Conservation (phyloP, 2,888 invertebrate genomes). For the Tubiluchus corallicola region DNA sequence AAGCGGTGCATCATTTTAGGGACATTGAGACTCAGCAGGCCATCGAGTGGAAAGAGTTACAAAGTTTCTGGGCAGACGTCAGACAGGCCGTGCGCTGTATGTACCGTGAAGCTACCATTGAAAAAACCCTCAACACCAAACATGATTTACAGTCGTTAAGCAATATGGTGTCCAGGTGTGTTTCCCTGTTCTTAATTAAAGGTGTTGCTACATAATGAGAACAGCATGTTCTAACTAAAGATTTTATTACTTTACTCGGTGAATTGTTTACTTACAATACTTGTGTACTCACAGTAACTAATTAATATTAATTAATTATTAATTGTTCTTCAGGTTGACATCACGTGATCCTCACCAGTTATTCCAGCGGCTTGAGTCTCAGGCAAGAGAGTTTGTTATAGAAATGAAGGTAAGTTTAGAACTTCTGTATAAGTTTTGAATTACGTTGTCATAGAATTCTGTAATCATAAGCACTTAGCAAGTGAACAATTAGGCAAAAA, state of each 20-base stretch:
- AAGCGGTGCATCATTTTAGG: no score
- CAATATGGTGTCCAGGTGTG: background rate
- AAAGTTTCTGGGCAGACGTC: constrained; percentile 34
- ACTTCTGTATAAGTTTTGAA: no score
- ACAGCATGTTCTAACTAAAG: no score
- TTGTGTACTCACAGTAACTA: no score
- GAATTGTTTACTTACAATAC: no score
- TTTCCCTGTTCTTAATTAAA: no score
- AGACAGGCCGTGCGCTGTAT: constrained; percentile 31
- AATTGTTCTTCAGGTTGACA: constrained; percentile 24
- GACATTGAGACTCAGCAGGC: constrained; percentile 26
- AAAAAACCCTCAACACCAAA: constrained; percentile 2
- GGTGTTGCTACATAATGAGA: no score
- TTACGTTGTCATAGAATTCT: no score
- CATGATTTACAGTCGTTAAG: background rate
- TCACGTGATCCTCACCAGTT: constrained; percentile 41
- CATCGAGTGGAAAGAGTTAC: constrained; percentile 31
- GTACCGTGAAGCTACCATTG: constrained; percentile 25
- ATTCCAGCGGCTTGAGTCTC: constrained; percentile 41
- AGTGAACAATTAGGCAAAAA: no score
- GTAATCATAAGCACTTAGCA: no score
- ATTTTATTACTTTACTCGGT: no score
- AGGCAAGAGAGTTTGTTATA: constrained; percentile 43
- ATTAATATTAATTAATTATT: no score
- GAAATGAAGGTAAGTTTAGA: constrained; percentile 42